Conservation (phyloP, 2,113 vertebrate genomes). For the Dolichotis patagonum region DNA sequence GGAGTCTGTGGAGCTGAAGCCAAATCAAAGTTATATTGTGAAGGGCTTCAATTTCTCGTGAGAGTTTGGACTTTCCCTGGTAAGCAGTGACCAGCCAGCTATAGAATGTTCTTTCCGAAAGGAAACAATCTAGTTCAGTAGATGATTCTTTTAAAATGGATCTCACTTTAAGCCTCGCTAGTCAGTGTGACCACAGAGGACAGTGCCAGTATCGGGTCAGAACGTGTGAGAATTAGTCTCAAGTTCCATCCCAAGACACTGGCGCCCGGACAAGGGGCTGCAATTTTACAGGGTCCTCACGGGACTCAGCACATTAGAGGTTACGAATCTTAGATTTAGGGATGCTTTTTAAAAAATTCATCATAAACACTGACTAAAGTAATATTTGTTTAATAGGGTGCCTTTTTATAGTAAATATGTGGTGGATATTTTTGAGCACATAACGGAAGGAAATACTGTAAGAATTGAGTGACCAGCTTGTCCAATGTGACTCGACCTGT, state of each 20-base stretch:
- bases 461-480: background rate
- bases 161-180: background rate
- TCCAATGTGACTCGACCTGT: background rate
- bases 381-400: background rate
- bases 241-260: background rate
- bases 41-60: background rate
- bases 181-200: background rate
- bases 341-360: background rate
- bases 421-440: background rate
- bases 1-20: background rate
- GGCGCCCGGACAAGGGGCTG: background rate
- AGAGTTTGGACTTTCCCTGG: background rate
- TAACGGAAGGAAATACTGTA: background rate
- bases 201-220: background rate
- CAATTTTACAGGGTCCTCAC: background rate
- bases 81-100: background rate
- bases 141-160: background rate
- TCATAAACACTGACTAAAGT: background rate
- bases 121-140: background rate
- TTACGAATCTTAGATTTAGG: background rate
- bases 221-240: background rate
- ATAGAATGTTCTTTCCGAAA: background rate
- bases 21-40: fast-evolving
- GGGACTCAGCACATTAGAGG: background rate
- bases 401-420: background rate